Evolutionary conservation across 2,113 vertebrate species (phyloP), one percentile per base, ranked within the genome.

Genomic region (Festucalex cinctus): DNA sequence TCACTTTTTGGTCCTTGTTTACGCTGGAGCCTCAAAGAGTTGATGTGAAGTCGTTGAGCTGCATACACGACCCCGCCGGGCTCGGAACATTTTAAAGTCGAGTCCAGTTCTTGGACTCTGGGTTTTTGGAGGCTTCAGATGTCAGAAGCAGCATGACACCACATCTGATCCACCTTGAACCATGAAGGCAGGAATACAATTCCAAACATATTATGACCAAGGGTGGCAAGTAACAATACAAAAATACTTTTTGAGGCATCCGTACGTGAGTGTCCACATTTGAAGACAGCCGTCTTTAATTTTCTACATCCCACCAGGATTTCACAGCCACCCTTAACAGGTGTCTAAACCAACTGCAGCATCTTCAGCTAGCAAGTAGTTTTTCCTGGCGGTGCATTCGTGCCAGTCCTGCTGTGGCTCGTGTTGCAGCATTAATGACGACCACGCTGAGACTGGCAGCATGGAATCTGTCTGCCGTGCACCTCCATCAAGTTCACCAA

Each of bases 101-200:
- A 32, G 57, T 71, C 70, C 49, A 58, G 68, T 78, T 67, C 69
- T 74, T 44, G 61, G 24, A 54, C 19, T 65, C 64, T 37, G 66
- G 65, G 77, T 35, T 53, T 32, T 2, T 6, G 36, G 12, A 61
- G 35, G 58, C 58, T 61, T 61, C n/a, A 3, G 36, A 61, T 61
- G 32, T 59, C 19, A 39, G 58, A 41, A 39, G 36, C 20, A 22
- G 58, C 12, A 6, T 39, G 35, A 61, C 35, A 37, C 36, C 7
- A 22, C 37, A 43, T 24, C n/a, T 41, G 37, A 62, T 60, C 35
- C 54, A 13, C 44, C 5, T 12, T 37, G 19, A n/a, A 12, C n/a
- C 20, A 13, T 7, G n/a, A 61, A 24, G 37, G 24, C n/a, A 14
- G n/a, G 13, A 62, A 41, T 37, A 9, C 16, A 62, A 43, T 39